phyloP scores from a whole-genome alignment of 2,888 invertebrate species.

The Arrhopalites spinosus region DNA sequence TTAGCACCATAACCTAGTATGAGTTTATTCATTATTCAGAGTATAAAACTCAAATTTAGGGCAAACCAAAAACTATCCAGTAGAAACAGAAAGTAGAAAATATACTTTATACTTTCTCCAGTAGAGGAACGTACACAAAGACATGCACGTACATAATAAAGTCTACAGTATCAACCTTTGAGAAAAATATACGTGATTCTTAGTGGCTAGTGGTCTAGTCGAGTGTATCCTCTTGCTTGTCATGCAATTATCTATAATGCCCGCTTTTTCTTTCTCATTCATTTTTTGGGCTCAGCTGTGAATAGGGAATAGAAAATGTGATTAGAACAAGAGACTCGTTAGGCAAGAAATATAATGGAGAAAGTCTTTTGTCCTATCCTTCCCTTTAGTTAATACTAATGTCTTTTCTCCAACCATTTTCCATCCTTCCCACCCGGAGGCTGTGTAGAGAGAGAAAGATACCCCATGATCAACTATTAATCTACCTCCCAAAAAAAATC shows the following conservation, averaged over 20 bases:
- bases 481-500: too few relatives aligned
- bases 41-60: constrained; percentile 12
- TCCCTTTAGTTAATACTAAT: not conserved
- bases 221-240: not conserved
- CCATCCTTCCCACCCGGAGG: not conserved
- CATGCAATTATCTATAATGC: constrained; percentile 11
- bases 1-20: constrained; percentile 34
- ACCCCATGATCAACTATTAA: too few relatives aligned
- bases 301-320: not conserved
- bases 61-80: not conserved
- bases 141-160: too few relatives aligned
- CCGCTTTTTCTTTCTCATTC: not conserved
- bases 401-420: not conserved
- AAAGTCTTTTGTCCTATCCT: not conserved
- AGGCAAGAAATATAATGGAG: not conserved
- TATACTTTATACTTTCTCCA: not conserved
- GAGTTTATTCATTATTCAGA: constrained; percentile 23
- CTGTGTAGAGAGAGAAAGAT: not conserved
- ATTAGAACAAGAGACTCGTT: not conserved
- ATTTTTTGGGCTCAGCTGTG: constrained; percentile 7
- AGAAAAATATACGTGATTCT: not conserved
- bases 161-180: too few relatives aligned
- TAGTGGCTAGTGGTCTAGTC: too few relatives aligned
- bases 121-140: not conserved
- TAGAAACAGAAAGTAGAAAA: too few relatives aligned